phyloP scores from a whole-genome alignment of 2,113 vertebrate genomes.

The Zosterops pallidus region DNA sequence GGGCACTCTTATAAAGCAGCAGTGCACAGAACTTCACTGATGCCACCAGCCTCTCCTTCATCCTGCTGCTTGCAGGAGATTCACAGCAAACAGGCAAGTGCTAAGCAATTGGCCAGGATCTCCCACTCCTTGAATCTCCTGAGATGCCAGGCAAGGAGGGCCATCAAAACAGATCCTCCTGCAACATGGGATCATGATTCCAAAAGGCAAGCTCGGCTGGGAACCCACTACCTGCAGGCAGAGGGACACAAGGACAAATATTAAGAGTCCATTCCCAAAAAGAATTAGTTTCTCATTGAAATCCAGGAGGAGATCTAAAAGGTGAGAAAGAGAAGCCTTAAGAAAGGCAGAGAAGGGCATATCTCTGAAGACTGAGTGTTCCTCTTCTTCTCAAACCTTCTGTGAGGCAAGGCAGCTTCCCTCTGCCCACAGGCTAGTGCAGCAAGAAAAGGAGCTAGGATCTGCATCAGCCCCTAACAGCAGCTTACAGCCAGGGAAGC shows the following conservation, averaged over 20 bases:
- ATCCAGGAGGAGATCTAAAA: not conserved
- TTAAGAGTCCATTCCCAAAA: not conserved
- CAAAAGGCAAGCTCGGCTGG: not conserved
- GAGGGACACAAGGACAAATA: not conserved
- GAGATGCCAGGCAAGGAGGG: not conserved
- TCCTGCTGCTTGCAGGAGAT: not conserved
- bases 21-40: not conserved
- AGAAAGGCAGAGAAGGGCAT: not conserved
- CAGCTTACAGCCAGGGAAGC: not conserved
- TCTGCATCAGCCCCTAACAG: not conserved
- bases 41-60: not conserved
- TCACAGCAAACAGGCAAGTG: not conserved
- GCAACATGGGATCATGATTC: not conserved
- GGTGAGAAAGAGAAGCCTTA: not conserved
- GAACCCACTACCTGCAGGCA: not conserved
- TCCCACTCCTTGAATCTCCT: not conserved
- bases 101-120: not conserved
- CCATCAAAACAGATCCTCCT: not conserved
- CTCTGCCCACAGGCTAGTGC: not conserved
- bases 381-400: not conserved
- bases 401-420: not conserved
- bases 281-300: not conserved
- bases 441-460: not conserved
- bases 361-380: not conserved
- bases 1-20: not conserved